Percentiles rank a stretch among this genome's conserved stretches.
Conservation (phyloP, 2,888 invertebrate species). For the Ferrisia virgata region DNA sequence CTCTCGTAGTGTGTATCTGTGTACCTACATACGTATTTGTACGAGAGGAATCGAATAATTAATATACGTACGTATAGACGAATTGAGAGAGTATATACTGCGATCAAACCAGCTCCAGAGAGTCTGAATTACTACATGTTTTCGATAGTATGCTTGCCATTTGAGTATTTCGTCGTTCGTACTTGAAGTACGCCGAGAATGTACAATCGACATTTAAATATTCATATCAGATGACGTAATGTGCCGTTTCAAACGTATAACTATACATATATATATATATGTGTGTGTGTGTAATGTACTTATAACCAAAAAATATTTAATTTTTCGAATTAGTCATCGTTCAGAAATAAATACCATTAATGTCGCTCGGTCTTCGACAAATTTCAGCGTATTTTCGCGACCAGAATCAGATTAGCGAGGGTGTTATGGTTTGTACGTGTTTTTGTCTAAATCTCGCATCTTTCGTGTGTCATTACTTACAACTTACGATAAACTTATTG, state of each 20-base stretch:
- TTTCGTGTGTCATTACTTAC: too few species aligned
- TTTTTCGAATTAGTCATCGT: constrained; percentile 27
- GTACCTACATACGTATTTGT: too few species aligned
- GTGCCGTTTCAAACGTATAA: background rate
- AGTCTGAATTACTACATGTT: background rate
- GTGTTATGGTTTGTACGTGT: background rate
- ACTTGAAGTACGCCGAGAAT: background rate
- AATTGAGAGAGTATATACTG: background rate
- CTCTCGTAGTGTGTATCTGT: too few species aligned
- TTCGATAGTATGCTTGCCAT: background rate
- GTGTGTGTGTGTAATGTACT: too few species aligned
- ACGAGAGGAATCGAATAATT: background rate
- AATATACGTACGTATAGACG: background rate
- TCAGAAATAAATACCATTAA: constrained; percentile 16
- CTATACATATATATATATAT: too few species aligned
- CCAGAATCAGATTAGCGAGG: background rate
- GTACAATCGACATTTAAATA: background rate
- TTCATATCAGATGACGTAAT: constrained; percentile 1
- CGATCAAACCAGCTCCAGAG: background rate
- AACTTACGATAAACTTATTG: background rate
- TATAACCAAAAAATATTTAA: background rate
- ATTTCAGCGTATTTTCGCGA: background rate
- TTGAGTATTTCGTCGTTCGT: background rate
- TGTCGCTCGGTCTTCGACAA: background rate
- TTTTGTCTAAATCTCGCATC: background rate